Evolutionary conservation across 2,888 invertebrate genomes (phyloP).

Genomic region (Latrodectus hesperus): DNA sequence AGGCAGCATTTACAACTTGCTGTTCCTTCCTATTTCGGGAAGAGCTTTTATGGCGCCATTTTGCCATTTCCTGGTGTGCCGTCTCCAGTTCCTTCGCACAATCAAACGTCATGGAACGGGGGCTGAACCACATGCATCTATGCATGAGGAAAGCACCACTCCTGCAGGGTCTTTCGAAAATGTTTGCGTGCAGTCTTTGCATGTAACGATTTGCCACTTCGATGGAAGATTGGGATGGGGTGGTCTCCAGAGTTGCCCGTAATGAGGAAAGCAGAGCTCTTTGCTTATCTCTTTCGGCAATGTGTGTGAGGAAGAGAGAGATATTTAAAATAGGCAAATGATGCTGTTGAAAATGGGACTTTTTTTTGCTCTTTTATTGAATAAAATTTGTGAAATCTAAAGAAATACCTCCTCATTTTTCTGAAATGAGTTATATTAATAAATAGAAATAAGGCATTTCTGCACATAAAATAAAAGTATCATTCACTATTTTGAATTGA

Average conservation of each 20-base stretch:
- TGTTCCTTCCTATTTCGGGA: slow-evolving; percentile 1
- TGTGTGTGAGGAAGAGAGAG: neutral
- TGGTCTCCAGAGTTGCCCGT: too few species aligned
- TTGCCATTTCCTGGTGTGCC: neutral
- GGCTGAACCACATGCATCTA: neutral
- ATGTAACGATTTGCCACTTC: neutral
- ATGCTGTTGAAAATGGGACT: too few species aligned
- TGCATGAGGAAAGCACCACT: neutral
- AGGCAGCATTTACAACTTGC: neutral
- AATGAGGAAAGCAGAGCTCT: too few species aligned
- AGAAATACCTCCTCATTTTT: too few species aligned
- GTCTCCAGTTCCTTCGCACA: neutral
- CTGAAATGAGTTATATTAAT: too few species aligned
- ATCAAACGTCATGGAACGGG: neutral
- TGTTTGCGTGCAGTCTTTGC: neutral
- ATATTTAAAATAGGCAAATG: too few species aligned
- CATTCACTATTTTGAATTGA: too few species aligned
- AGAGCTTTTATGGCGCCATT: slow-evolving; percentile 3
- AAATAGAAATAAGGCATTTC: too few species aligned
- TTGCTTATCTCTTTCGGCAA: neutral
- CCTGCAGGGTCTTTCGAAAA: neutral
- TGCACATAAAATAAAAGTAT: too few species aligned
- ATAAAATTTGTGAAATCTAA: too few species aligned
- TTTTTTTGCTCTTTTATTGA: too few species aligned
- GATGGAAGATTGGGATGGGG: too few species aligned